Base-by-base conservation (phyloP, 2,888 invertebrate genomes). In the Protophormia terraenovae region DNA sequence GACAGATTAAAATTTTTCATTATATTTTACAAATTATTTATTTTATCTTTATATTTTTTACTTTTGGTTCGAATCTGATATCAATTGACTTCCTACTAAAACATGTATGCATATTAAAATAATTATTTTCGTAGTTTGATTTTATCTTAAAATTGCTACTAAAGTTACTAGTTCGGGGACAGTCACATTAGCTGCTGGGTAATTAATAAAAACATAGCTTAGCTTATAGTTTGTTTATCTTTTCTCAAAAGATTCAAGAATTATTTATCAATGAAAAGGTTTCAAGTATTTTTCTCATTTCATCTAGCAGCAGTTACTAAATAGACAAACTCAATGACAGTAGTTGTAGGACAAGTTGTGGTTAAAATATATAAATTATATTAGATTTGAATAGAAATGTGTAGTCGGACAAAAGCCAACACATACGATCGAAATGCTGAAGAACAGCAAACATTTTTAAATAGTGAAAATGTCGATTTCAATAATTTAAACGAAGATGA, bases 181-280 rank as follows among this genome's bases (percentile, higher is more conserved):
- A n/a, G n/a, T n/a, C n/a, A n/a, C n/a, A n/a, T n/a, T n/a, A n/a
- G n/a, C n/a, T n/a, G n/a, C n/a, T n/a, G n/a, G n/a, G n/a, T n/a
- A 8, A 29, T 3, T 2, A 32, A 50, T 10, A 41, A 4, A 55
- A 19, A 41, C 16, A 41, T 5, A 41, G 19, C 22, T 16, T 41
- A 41, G 64, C 41, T 60, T 32, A 35, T 16, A 64, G 32, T 79
- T 73, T 64, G 45, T 67, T 77, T 78, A 71, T 71, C 60, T 69
- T 60, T 78, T 69, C 78, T 71, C 60, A 50, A 38, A 66, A 47
- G 19, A 66, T 55, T 79, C 53, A 72, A 79, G 73, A 80, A 67
- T 58, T 80, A n/a, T n/a, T n/a, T n/a, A 35, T 80, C 73, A 80
- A 73, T 73, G 58, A 66, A 73, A 80, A 78, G 81, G 84, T 85